Evolutionary conservation across 2,888 invertebrate genomes (phyloP).

Genomic region (Caenorhabditis sinica): DNA sequence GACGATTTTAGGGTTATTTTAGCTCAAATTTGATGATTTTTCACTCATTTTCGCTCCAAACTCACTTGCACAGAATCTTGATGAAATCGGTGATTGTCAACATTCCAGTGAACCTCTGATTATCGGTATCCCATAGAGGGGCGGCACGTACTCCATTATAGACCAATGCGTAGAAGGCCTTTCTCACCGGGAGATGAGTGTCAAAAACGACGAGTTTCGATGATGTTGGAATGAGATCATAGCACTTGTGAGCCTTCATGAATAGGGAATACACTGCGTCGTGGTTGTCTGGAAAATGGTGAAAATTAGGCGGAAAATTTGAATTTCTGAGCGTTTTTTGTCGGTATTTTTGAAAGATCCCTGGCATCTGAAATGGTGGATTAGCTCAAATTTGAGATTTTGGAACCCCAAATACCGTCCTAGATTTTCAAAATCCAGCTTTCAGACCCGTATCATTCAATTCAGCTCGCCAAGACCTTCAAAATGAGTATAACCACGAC

Average conservation of each 20-base stretch:
- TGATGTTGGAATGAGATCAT: constrained; percentile 99
- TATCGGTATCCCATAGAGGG: constrained; percentile 94
- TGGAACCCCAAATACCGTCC: no score
- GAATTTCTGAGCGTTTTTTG: neutral
- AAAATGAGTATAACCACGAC: no score
- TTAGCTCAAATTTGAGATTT: no score
- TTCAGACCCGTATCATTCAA: no score
- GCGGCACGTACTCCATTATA: constrained; percentile 87
- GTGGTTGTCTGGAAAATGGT: constrained; percentile 80
- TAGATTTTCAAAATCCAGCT: no score
- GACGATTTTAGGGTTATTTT: neutral
- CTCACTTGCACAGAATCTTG: constrained; percentile 85
- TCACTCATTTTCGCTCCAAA: no score
- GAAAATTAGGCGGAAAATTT: neutral
- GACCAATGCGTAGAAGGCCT: constrained; percentile 99
- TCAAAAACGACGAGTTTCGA: constrained; percentile 99
- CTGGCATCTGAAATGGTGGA: neutral
- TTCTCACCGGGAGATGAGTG: constrained; percentile 95
- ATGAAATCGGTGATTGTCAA: constrained; percentile 86
- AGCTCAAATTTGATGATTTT: neutral
- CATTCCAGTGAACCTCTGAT: constrained; percentile 89
- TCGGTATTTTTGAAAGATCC: no score
- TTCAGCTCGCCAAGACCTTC: no score
- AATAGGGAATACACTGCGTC: constrained; percentile 86
- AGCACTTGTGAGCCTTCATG: constrained; percentile 99